Percentiles rank a stretch among this genome's conserved stretches.
phyloP scores from a whole-genome alignment of 2,888 invertebrate genomes.

The Drosophila villosipedis region DNA sequence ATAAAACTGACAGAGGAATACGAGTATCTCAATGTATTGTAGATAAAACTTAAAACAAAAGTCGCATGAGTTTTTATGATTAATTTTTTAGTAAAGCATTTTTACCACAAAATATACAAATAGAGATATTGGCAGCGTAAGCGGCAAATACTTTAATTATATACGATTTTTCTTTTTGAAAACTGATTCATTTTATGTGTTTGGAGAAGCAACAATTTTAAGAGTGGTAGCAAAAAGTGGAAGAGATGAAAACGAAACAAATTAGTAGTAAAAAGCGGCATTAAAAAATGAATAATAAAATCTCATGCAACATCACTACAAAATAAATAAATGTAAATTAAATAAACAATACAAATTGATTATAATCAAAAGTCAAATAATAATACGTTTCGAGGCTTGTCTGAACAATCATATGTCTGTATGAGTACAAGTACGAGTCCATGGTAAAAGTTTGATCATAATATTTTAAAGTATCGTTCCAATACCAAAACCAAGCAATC shows the following conservation, averaged over 20 bases:
- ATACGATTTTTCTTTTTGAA: constrained; percentile 22
- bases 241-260: constrained; percentile 47
- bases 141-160: constrained; percentile 52
- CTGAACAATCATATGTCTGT: constrained; percentile 30
- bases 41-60: constrained; percentile 78
- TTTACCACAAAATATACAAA: constrained; percentile 56
- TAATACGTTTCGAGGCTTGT: constrained; percentile 40
- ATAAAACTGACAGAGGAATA: constrained; percentile 60
- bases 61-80: constrained; percentile 85
- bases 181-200: constrained; percentile 41
- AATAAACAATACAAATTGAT: constrained; percentile 59
- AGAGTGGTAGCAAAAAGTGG: constrained; percentile 53
- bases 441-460: constrained; percentile 45
- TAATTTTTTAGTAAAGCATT: constrained; percentile 85
- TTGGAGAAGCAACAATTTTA: constrained; percentile 28
- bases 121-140: constrained; percentile 55
- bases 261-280: constrained; percentile 83
- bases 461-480: constrained; percentile 53
- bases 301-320: constrained; percentile 85
- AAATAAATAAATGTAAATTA: constrained; percentile 65
- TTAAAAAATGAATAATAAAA: constrained; percentile 85
- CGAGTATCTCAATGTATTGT: constrained; percentile 56
- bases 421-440: constrained; percentile 29
- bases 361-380: constrained; percentile 40
- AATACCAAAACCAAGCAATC: constrained; percentile 24